A percentile compares a stretch with the other conserved stretches of the same genome.
Evolutionary conservation across 2,888 invertebrate species (phyloP).

Genomic region (Ceratothoa steindachneri): DNA sequence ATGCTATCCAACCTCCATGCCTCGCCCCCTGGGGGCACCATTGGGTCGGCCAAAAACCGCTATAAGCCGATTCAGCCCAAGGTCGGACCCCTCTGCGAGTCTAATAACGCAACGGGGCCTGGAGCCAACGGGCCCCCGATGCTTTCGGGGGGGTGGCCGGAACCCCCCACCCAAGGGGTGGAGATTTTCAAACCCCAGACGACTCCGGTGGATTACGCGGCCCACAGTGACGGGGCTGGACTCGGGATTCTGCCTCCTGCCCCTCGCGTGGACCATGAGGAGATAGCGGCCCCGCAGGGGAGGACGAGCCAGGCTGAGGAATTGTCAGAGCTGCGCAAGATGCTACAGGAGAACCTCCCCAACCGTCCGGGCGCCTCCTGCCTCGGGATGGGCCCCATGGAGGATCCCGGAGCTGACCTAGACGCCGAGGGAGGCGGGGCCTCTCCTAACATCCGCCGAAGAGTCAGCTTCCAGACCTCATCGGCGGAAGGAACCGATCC

Average conservation of each 20-base stretch:
- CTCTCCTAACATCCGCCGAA: constrained; percentile 53
- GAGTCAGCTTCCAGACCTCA: constrained; percentile 61
- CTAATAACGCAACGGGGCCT: neutral
- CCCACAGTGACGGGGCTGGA: neutral
- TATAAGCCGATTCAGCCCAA: constrained; percentile 3
- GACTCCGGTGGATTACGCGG: neutral
- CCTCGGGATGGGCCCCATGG: neutral
- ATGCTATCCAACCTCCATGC: neutral
- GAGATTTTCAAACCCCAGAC: neutral
- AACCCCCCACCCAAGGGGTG: neutral
- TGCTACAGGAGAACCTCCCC: constrained; percentile 65
- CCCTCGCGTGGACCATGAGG: too few relatives aligned
- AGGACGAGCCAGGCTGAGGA: constrained; percentile 55
- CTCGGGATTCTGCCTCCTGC: neutral
- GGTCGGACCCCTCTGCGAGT: neutral
- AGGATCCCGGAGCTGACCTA: constrained; percentile 19
- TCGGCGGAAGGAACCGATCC: neutral
- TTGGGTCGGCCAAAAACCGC: neutral
- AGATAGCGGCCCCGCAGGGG: neutral
- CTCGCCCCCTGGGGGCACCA: neutral
- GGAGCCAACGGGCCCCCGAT: neutral
- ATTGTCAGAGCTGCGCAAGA: constrained; percentile 68
- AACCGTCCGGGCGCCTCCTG: constrained; percentile 22
- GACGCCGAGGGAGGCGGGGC: constrained; percentile 22
- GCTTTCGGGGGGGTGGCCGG: neutral